Conservation (phyloP, 2,797 vertebrate species). For the Pangasius mekongensis region DNA sequence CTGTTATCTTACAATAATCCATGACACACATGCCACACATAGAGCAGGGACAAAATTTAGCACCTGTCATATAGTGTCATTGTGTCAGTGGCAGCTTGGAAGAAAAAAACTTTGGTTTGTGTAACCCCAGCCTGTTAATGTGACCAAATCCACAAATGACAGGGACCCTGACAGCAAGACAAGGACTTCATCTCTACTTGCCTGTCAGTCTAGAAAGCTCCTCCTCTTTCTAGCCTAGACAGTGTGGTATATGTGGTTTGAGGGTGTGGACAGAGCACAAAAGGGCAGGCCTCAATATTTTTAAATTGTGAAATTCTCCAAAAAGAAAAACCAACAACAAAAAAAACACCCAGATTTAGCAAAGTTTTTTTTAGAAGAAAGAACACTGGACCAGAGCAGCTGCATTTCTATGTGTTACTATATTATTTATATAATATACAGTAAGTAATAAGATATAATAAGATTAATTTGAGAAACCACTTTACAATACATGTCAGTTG, state of each 20-base stretch:
- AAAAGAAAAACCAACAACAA: background rate
- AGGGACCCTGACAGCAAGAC: background rate
- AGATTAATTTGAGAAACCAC: background rate
- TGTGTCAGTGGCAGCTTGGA: background rate
- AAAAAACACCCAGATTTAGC: background rate
- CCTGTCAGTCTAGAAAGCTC: background rate
- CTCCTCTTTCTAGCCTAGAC: background rate
- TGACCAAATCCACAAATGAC: background rate
- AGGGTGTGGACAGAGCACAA: background rate
- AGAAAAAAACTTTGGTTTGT: background rate
- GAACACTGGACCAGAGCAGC: background rate
- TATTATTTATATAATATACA: background rate
- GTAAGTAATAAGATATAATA: background rate
- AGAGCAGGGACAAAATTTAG: no score
- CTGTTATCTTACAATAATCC: background rate
- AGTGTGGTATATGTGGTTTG: background rate
- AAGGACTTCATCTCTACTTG: background rate
- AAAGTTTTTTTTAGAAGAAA: background rate
- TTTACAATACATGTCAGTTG: background rate
- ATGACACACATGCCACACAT: background rate
- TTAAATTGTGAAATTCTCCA: background rate
- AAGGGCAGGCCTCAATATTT: background rate
- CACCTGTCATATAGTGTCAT: background rate
- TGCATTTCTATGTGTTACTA: background rate
- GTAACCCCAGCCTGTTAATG: background rate